phyloP scores from a whole-genome alignment of 2,888 invertebrate species.

The Hipparchia sbordonii region DNA sequence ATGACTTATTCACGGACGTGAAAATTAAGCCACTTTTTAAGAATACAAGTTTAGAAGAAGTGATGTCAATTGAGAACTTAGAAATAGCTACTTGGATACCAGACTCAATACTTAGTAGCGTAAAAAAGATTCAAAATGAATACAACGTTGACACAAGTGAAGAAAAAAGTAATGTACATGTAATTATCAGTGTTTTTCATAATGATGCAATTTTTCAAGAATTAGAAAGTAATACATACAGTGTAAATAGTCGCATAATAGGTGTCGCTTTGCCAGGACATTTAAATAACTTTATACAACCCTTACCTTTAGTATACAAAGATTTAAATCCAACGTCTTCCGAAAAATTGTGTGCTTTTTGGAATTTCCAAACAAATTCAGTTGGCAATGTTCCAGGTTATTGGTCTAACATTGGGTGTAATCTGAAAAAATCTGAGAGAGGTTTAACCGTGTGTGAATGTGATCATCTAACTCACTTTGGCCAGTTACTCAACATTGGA shows the following conservation, averaged over 20 bases:
- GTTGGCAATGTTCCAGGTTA: conserved; percentile 55
- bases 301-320: conserved; percentile 80
- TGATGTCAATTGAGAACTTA: conserved; percentile 72
- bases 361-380: conserved; percentile 74
- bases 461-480: conserved; percentile 84
- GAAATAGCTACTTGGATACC: conserved; percentile 82
- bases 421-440: conserved; percentile 53
- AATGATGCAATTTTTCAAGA: conserved; percentile 82
- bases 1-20: conserved; percentile 67
- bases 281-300: conserved; percentile 76
- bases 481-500: conserved; percentile 75
- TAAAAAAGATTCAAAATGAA: conserved; percentile 55
- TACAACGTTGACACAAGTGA: conserved; percentile 36
- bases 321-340: conserved; percentile 46
- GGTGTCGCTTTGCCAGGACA: conserved; percentile 84
- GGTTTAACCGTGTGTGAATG: conserved; percentile 72
- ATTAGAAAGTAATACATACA: conserved; percentile 50
- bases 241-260: conserved; percentile 78
- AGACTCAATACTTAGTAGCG: conserved; percentile 58
- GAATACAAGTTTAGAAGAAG: conserved; percentile 72
- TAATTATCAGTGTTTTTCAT: conserved; percentile 80
- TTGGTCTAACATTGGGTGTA: conserved; percentile 84
- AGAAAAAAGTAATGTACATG: conserved; percentile 52
- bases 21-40: conserved; percentile 64
- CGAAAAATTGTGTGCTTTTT: conserved; percentile 78